Conservation (phyloP, 2,113 vertebrate species). For the Pardalotus punctatus region DNA sequence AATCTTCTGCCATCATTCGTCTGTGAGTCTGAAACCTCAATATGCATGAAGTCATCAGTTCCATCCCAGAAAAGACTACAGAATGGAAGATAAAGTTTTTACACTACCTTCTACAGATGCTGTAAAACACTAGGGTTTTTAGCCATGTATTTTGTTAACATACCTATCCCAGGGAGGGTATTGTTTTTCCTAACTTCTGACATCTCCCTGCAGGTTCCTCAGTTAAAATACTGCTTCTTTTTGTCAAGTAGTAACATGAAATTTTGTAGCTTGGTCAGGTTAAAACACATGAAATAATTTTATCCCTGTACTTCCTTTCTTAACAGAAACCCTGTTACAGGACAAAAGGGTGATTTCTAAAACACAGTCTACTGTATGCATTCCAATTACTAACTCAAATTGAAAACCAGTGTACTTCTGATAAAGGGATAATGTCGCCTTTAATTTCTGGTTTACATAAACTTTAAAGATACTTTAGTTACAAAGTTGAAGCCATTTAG, state of each 20-base stretch:
- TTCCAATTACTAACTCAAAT: neutral
- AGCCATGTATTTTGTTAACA: neutral
- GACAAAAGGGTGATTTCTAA: slow-evolving; percentile 9
- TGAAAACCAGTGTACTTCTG: neutral
- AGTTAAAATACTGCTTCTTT: slow-evolving; percentile 23
- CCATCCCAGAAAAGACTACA: slow-evolving; percentile 50
- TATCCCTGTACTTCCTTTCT: slow-evolving; percentile 50
- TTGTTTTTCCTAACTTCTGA: neutral
- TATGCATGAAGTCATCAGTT: slow-evolving; percentile 35
- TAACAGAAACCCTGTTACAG: neutral
- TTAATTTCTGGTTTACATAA: neutral
- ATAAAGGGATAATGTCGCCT: neutral
- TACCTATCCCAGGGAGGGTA: neutral
- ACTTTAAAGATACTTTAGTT: neutral
- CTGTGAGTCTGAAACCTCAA: slow-evolving; percentile 53
- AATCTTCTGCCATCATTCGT: slow-evolving; percentile 37
- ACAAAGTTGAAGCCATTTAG: neutral
- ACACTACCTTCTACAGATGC: slow-evolving; percentile 38
- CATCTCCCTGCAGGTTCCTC: neutral
- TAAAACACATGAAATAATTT: slow-evolving; percentile 22
- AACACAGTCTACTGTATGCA: neutral
- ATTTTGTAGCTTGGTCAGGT: neutral
- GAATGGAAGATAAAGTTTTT: slow-evolving; percentile 57
- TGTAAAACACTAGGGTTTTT: slow-evolving; percentile 38
- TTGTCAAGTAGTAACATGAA: slow-evolving; percentile 3